phyloP scores from a whole-genome alignment of 2,113 vertebrate species.

The Saguinus imperator region DNA sequence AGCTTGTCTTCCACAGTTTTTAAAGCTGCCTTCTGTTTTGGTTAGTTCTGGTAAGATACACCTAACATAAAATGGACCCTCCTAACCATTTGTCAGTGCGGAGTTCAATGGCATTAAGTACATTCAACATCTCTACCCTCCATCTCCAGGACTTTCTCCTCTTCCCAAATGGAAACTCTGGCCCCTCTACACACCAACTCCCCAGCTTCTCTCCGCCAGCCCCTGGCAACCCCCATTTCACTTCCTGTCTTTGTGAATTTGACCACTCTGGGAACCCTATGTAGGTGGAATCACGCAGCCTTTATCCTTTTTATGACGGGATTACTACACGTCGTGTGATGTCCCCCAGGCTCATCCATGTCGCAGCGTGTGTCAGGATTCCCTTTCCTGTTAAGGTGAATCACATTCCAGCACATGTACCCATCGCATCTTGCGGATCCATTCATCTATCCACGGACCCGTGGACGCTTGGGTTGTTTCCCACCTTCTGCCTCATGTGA shows the following conservation, averaged over 20 bases:
- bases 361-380: neutral
- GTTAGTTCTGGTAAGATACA: neutral
- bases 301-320: neutral
- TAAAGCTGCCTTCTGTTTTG: neutral
- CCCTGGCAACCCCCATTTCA: rapidly evolving
- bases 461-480: neutral
- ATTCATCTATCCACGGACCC: no score
- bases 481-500: neutral
- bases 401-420: no score
- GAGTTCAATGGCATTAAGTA: rapidly evolving
- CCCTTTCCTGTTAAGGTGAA: neutral
- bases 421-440: neutral
- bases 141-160: neutral
- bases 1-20: neutral
- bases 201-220: rapidly evolving
- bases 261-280: neutral
- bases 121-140: rapidly evolving
- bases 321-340: neutral
- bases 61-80: neutral
- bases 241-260: neutral
- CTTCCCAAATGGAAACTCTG: neutral
- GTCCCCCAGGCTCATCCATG: neutral
- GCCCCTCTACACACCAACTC: neutral
- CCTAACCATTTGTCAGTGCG: neutral
- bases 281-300: rapidly evolving